Evolutionary conservation across 2,888 invertebrate species (phyloP).

Genomic region (Eustalomyia histrio): DNA sequence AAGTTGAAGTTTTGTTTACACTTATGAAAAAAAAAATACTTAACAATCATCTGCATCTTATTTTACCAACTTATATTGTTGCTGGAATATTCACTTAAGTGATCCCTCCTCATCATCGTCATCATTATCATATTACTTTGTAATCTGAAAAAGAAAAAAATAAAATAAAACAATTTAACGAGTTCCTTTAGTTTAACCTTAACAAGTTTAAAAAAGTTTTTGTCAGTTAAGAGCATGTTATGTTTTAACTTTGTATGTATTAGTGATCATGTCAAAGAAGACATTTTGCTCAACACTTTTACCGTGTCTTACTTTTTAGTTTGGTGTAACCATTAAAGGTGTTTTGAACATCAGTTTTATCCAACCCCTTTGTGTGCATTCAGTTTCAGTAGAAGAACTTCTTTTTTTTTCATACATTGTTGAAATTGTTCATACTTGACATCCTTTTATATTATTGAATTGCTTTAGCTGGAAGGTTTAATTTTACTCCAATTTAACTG

Average conservation of each 20-base stretch:
- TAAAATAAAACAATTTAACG: slow-evolving; percentile 25
- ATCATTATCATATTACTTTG: slow-evolving; percentile 6
- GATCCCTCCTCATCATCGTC: background rate
- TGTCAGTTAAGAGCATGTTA: slow-evolving; percentile 30
- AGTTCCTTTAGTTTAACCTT: slow-evolving; percentile 31
- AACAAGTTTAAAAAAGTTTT: slow-evolving; percentile 39
- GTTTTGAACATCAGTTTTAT: slow-evolving; percentile 34
- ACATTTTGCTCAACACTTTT: slow-evolving; percentile 65
- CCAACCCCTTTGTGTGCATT: slow-evolving; percentile 19
- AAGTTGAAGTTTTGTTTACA: slow-evolving; percentile 56
- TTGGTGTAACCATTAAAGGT: slow-evolving; percentile 22
- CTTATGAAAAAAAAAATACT: slow-evolving; percentile 30
- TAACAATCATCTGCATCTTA: slow-evolving; percentile 6
- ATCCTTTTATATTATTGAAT: slow-evolving; percentile 52
- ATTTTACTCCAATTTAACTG: slow-evolving; percentile 41
- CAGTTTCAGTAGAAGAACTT: slow-evolving; percentile 6
- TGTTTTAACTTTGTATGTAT: slow-evolving; percentile 9
- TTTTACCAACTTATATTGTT: background rate
- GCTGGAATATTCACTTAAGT: background rate
- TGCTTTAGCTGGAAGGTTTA: slow-evolving; percentile 15
- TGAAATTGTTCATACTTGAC: slow-evolving; percentile 46
- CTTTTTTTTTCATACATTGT: background rate
- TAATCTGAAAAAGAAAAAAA: background rate
- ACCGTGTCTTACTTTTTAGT: slow-evolving; percentile 39
- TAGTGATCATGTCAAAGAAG: slow-evolving; percentile 64